phyloP scores from a whole-genome alignment of 2,797 vertebrate species.

The Eulemur rubriventer region DNA sequence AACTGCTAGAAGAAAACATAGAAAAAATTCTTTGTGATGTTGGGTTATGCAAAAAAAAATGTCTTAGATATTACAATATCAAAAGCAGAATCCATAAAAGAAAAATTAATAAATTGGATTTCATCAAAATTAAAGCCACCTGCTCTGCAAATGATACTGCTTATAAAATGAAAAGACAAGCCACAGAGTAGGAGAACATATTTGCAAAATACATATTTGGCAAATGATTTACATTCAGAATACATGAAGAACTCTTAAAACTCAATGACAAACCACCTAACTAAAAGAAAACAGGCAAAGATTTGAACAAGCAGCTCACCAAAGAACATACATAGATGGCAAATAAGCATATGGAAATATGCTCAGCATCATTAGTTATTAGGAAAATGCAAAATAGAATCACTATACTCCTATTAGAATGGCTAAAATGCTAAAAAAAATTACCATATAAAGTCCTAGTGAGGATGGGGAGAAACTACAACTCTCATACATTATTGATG shows the following conservation, averaged over 20 bases:
- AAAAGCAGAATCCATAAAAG: background rate
- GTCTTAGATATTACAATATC: background rate
- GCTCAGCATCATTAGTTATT: background rate
- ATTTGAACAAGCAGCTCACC: background rate
- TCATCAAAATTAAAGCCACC: background rate
- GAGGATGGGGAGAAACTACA: background rate
- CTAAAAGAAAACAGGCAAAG: background rate
- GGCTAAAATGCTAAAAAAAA: background rate
- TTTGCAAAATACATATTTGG: background rate
- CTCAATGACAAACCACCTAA: background rate
- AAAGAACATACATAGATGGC: background rate
- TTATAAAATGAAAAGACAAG: constrained; percentile 27
- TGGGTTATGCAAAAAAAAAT: background rate
- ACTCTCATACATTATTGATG: background rate
- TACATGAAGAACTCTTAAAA: background rate
- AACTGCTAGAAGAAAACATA: background rate
- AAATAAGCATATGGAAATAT: background rate
- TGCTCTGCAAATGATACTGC: background rate
- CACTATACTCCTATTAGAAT: background rate
- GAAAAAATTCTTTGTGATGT: background rate
- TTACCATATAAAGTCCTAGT: background rate
- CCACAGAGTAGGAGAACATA: background rate
- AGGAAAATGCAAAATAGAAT: background rate
- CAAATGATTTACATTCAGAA: background rate
- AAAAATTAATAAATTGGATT: background rate